Evolutionary conservation across 2,888 invertebrate genomes (phyloP).

Genomic region (Morpho helenor): DNA sequence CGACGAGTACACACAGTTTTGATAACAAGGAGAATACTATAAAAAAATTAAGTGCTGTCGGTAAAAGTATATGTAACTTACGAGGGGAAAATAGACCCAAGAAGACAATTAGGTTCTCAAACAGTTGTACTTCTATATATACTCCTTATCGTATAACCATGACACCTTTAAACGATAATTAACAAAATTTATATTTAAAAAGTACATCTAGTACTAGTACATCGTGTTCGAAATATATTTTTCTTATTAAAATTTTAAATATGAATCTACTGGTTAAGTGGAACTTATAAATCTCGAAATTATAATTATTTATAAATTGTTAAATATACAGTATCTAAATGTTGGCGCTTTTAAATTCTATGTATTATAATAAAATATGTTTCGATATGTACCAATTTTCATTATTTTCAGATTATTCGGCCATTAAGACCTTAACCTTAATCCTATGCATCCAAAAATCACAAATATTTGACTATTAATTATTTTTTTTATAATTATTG

Average conservation of each 20-base stretch:
- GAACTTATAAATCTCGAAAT: neutral
- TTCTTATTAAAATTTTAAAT: slow-evolving; percentile 1
- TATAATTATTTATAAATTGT: neutral
- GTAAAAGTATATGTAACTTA: slow-evolving; percentile 64
- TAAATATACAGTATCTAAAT: slow-evolving; percentile 12
- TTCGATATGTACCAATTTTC: neutral
- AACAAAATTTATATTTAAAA: slow-evolving; percentile 24
- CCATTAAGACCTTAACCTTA: neutral
- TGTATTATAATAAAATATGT: slow-evolving; percentile 28
- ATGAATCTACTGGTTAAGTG: neutral
- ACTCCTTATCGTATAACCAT: slow-evolving; percentile 60
- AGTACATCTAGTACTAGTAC: slow-evolving; percentile 2
- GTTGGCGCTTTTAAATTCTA: slow-evolving; percentile 57
- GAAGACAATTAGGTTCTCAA: slow-evolving; percentile 56
- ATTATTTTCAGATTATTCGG: slow-evolving; percentile 14
- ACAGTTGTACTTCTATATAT: slow-evolving; percentile 64
- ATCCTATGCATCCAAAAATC: neutral
- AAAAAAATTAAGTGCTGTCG: slow-evolving; percentile 67
- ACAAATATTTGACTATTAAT: neutral
- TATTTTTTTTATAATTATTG: too few species aligned
- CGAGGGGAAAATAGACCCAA: slow-evolving; percentile 51
- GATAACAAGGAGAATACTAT: slow-evolving; percentile 52
- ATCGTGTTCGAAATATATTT: slow-evolving; percentile 16
- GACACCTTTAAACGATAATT: slow-evolving; percentile 55
- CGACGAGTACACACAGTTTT: slow-evolving; percentile 45